Evolutionary conservation across 2,888 invertebrate species (phyloP).

Genomic region (Cataglyphis livida): DNA sequence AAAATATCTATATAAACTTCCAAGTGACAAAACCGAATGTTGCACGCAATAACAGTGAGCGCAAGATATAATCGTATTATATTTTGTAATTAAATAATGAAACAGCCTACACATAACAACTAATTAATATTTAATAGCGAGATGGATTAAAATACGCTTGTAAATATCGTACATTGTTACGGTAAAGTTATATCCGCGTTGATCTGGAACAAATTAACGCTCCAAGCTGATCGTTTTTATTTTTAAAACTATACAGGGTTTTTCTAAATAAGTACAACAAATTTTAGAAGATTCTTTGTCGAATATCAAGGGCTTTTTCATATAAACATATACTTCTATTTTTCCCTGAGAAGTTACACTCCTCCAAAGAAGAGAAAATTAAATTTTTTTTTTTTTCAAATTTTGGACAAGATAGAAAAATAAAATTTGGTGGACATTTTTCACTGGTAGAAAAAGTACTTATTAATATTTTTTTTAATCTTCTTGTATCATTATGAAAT

Average conservation of each 20-base stretch:
- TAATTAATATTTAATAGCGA: constrained; percentile 42
- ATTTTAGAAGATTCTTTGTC: no score
- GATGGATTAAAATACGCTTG: constrained; percentile 37
- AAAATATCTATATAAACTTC: background rate
- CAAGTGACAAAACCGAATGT: background rate
- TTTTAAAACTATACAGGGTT: background rate
- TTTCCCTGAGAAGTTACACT: no score
- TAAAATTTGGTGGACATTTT: no score
- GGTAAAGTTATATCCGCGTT: constrained; percentile 29
- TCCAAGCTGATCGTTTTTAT: constrained; percentile 4
- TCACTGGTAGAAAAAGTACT: no score
- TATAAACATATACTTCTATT: no score
- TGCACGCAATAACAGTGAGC: background rate
- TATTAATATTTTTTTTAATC: no score
- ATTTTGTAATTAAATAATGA: constrained; percentile 48
- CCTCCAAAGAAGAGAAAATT: no score
- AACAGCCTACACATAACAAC: constrained; percentile 16
- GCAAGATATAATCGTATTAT: constrained; percentile 27
- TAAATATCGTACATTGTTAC: constrained; percentile 37
- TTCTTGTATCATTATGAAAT: no score
- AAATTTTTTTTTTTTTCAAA: no score
- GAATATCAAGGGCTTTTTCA: no score
- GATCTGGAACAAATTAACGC: constrained; percentile 43
- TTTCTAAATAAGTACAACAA: no score
- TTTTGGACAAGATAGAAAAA: no score